A percentile compares a stretch with the other conserved stretches of the same genome.
Evolutionary conservation across 1,140 invertebrate genomes (phyloP).

Genomic region (Stenopsyche tienmushanensis): DNA sequence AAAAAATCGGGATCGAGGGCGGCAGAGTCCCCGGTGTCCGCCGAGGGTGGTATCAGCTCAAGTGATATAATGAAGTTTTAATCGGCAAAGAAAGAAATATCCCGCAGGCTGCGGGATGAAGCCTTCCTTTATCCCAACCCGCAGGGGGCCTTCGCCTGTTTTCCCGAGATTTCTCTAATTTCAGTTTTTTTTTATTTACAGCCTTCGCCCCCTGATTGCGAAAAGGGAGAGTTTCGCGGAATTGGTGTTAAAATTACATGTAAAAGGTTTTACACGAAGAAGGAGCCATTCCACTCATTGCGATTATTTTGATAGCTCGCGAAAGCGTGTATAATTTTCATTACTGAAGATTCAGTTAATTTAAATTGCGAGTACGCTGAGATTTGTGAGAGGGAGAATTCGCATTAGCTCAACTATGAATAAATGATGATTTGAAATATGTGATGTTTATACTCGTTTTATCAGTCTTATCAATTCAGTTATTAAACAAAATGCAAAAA

Average conservation of each 20-base stretch:
- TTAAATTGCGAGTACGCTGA: too few species aligned
- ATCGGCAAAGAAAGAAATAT: slow-evolving; percentile 43
- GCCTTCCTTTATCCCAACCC: slow-evolving; percentile 24
- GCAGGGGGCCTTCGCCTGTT: slow-evolving; percentile 16
- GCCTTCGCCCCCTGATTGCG: slow-evolving; percentile 32
- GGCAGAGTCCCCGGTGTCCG: slow-evolving; percentile 25
- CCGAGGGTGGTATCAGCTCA: slow-evolving; percentile 37
- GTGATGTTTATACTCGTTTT: too few species aligned
- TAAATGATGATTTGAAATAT: too few species aligned
- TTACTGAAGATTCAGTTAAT: too few species aligned
- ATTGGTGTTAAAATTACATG: slow-evolving; percentile 30
- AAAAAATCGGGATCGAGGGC: too few species aligned
- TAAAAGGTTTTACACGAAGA: slow-evolving; percentile 26
- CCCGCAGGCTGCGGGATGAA: slow-evolving; percentile 34
- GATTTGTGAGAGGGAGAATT: too few species aligned
- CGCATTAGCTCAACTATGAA: too few species aligned
- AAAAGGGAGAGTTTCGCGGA: slow-evolving; percentile 8
- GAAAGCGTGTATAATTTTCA: not conserved
- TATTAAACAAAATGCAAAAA: too few species aligned
- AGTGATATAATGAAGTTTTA: slow-evolving; percentile 45
- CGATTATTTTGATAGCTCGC: not conserved
- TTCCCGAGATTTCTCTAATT: slow-evolving; percentile 34
- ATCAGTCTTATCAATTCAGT: too few species aligned
- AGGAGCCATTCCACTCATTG: too few species aligned
- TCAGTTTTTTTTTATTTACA: slow-evolving; percentile 38